Percentiles rank a stretch among this genome's conserved stretches.
Conservation (phyloP, 2,113 vertebrate genomes). For the Protobothrops mucrosquamatus region DNA sequence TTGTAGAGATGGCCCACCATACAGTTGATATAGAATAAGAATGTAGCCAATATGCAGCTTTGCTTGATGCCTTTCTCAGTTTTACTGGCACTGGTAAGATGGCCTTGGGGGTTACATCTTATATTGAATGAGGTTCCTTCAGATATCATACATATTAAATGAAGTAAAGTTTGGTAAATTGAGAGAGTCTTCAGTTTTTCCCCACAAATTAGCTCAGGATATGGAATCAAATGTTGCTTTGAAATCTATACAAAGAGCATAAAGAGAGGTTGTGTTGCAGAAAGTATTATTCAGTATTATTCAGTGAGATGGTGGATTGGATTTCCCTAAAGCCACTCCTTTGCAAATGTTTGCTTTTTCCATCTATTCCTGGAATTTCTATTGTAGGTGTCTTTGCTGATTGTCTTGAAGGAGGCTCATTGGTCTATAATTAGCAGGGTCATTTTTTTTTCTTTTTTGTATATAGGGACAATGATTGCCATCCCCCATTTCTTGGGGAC, state of each 20-base stretch:
- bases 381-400: background rate
- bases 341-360: background rate
- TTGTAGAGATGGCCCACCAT: background rate
- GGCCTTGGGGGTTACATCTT: background rate
- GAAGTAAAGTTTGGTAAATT: background rate
- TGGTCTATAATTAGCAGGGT: background rate
- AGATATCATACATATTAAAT: background rate
- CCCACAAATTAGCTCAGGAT: background rate
- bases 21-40: background rate
- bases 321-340: background rate
- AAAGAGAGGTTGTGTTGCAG: background rate
- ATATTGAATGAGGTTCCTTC: background rate
- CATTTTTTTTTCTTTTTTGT: background rate
- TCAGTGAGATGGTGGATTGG: background rate
- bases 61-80: background rate
- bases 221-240: background rate
- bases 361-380: background rate
- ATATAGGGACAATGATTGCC: background rate
- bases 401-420: background rate
- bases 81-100: background rate
- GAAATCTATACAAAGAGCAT: background rate
- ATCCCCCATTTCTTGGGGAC: background rate
- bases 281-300: background rate
- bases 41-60: background rate
- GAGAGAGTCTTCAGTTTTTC: background rate